Evolutionary conservation across 2,888 invertebrate genomes (phyloP), one percentile per base, ranked within the genome.

Genomic region (Ennomos quercinarius): DNA sequence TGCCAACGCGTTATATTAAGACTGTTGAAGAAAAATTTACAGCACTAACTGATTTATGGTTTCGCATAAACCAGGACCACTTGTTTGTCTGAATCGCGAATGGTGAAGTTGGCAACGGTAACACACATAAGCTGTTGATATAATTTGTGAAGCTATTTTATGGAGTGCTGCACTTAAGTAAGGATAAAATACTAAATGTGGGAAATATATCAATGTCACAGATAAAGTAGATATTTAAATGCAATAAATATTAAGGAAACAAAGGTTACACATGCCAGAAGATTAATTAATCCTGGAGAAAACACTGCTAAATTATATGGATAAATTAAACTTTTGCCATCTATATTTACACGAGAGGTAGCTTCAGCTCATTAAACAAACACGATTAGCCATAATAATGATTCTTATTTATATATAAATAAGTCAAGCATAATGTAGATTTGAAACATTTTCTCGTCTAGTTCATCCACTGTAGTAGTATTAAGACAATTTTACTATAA

Each of bases 1-100:
- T 86, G 87, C 86, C 87, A 87, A 86, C 72, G 65, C 61, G 64
- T 63, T 71, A 71, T 72, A 71, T 73, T 69, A 61, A 61, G 67
- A 67, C 51, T 53, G 49, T 52, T 71, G 66, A 76, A 77, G 76
- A 83, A 83, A 81, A 81, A 80, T 80, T 76, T 79, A 83, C 71
- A 72, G 68, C 70, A 62, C 58, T 35, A 70, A 71, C 65, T 78
- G 79, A 85, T 83, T 86, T 84, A 86, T 66, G 70, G 60, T 62
- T 55, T 65, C 62, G 55, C 76, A 79, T 76, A 81, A 82, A 82
- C 68, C 57, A 51, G 64, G 71, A 64, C 70, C 71, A 74, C 68
- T 77, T 74, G 73, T 73, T 73, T 76, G 73, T 74, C 71, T 65
- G 68, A 72, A 70, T 57, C 57, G 57, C 49, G 63, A 67, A 58